phyloP scores from a whole-genome alignment of 2,797 vertebrate species.

The Sylvilagus floridanus region DNA sequence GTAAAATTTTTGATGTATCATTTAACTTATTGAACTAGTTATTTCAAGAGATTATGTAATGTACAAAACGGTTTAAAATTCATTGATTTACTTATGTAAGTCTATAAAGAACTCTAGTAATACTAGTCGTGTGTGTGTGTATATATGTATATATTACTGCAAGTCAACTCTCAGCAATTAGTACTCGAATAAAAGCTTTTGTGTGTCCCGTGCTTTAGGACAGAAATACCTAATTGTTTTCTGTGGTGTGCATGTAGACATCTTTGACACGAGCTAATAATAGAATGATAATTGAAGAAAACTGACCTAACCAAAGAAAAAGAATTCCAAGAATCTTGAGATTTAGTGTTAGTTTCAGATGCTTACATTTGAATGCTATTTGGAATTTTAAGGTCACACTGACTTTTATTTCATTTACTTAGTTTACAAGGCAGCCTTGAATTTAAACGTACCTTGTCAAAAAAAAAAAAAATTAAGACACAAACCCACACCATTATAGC shows the following conservation, averaged over 20 bases:
- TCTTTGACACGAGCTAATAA: constrained; percentile 61
- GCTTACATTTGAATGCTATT: background rate
- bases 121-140: background rate
- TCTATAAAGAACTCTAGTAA: constrained; percentile 28
- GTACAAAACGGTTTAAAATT: background rate
- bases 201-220: constrained; percentile 14
- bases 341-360: constrained; percentile 55
- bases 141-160: background rate
- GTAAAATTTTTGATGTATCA: background rate
- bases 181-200: constrained; percentile 19
- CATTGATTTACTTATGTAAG: constrained; percentile 14
- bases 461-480: background rate
- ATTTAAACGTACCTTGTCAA: constrained; percentile 18
- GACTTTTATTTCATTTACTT: constrained; percentile 33
- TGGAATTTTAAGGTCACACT: background rate
- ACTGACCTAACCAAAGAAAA: constrained; percentile 31
- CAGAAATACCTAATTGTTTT: constrained; percentile 62
- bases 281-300: constrained; percentile 68
- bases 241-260: constrained; percentile 39
- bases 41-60: constrained; percentile 20
- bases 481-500: constrained; percentile 22
- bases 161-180: constrained; percentile 13
- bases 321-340: constrained; percentile 35
- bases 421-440: constrained; percentile 44
- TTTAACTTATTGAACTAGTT: constrained; percentile 28